Percentiles rank a stretch among this genome's conserved stretches.
phyloP scores from a whole-genome alignment of 2,888 invertebrate species.

The Encarsia formosa region DNA sequence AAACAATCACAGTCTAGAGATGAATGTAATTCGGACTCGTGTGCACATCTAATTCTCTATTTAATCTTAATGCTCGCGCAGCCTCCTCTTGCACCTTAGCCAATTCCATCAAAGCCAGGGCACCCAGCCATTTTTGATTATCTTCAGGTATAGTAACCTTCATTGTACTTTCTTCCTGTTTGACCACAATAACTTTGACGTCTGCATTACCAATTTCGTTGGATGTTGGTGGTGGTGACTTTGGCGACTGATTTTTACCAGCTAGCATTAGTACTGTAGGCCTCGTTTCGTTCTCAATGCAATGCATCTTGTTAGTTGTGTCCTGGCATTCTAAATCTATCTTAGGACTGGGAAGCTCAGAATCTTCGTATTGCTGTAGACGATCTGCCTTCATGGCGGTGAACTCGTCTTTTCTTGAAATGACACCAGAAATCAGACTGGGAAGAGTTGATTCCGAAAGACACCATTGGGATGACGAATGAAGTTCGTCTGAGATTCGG shows the following conservation, averaged over 20 bases:
- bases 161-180: conserved; percentile 40
- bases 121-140: conserved; percentile 58
- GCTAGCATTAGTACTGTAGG: conserved; percentile 57
- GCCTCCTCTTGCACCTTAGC: conserved; percentile 50
- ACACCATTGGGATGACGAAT: conserved; percentile 23
- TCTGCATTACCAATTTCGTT: conserved; percentile 30
- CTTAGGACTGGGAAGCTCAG: conserved; percentile 1
- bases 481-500: conserved; percentile 20
- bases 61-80: conserved; percentile 32
- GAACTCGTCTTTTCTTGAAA: conserved; percentile 12
- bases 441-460: conserved; percentile 24
- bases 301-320: conserved; percentile 8
- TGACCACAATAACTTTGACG: conserved; percentile 39
- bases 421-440: conserved; percentile 4
- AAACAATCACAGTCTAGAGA: conserved; percentile 46
- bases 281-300: conserved; percentile 54
- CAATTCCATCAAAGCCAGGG: conserved; percentile 60
- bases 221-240: conserved; percentile 3
- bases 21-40: conserved; percentile 41
- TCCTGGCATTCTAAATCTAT: background rate
- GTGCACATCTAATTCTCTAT: conserved; percentile 32
- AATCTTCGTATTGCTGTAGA: background rate
- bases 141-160: conserved; percentile 44
- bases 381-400: background rate
- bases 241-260: conserved; percentile 32